Conservation (phyloP, 2,888 invertebrate genomes). For the Protodeltote pygarga region DNA sequence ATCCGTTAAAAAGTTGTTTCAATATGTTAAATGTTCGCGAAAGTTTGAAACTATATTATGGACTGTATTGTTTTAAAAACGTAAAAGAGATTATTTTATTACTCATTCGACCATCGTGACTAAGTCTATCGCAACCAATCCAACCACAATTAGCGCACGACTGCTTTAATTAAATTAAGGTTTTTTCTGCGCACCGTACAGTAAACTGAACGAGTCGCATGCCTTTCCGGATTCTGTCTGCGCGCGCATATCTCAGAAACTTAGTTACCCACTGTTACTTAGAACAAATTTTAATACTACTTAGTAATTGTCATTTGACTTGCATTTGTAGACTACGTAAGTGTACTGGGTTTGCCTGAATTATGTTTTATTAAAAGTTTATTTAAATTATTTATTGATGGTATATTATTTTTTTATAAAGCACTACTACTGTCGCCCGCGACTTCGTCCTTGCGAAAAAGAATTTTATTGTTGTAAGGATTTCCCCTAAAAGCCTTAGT, state of each 20-base stretch:
- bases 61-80: too few species aligned
- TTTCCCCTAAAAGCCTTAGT: too few species aligned
- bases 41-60: too few species aligned
- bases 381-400: too few species aligned
- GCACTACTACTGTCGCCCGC: too few species aligned
- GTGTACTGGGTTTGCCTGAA: slow-evolving; percentile 16
- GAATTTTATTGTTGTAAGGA: too few species aligned
- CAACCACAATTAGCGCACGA: neutral
- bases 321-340: slow-evolving; percentile 18
- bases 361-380: too few species aligned
- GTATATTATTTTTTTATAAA: too few species aligned
- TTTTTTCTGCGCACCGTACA: slow-evolving; percentile 49
- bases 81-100: neutral
- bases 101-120: neutral
- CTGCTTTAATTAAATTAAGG: neutral
- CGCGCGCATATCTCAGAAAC: slow-evolving; percentile 62
- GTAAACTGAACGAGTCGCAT: slow-evolving; percentile 55
- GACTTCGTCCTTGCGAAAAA: too few species aligned
- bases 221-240: slow-evolving; percentile 64
- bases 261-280: slow-evolving; percentile 60
- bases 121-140: neutral
- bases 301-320: slow-evolving; percentile 45
- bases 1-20: too few species aligned
- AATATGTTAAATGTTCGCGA: too few species aligned
- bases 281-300: slow-evolving; percentile 61